Base-by-base conservation (phyloP, 2,797 vertebrate species). In the Poeciliopsis turneri region DNA sequence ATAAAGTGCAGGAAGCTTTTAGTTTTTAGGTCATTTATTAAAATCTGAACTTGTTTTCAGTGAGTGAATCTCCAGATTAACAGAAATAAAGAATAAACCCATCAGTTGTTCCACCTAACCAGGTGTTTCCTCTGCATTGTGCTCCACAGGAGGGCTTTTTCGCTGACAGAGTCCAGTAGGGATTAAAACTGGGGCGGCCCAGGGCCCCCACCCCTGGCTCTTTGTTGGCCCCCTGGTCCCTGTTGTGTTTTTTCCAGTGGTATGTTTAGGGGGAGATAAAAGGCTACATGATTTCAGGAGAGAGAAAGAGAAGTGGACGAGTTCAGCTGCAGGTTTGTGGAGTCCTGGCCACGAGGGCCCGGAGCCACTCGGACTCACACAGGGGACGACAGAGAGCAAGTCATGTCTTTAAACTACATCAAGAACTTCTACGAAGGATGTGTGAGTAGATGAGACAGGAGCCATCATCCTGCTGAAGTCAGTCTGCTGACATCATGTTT, bases 391-490 rank as follows among this genome's bases (percentile, higher is more conserved):
- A 25, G 77, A 88, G 84, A 80, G 72, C 83, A 76, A 88, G 92
- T 84, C 88, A 97, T 96, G 97, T 97, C 96, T 93, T 93, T 97
- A 90, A 97, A 96, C 93, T 97, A 97, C 94, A 96, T 96, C 92
- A 96, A 93, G 91, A 97, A 96, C 94, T 97, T 97, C 95, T 97
- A 96, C 87, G 97, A 97, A 94, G 96, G 96, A 95, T 97, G 96
- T 91, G 96, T 97, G 90, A 97, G 97, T 82, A 64, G 55, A 61
- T 64, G 43, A 49, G 39, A 33, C 55, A 45, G 53, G 47, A 59
- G 13, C 41, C 1, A 13, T 74, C 12, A 2, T 33, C 72, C 51
- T 72, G 59, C 6, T 33, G 59, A 43, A 11, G 72, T 69, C 61
- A 13, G 8, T 77, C 25, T 72, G 20, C 4, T 1, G 7, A 74